Evolutionary conservation across 2,113 vertebrate species (phyloP).

Genomic region (Menidia beryllina): DNA sequence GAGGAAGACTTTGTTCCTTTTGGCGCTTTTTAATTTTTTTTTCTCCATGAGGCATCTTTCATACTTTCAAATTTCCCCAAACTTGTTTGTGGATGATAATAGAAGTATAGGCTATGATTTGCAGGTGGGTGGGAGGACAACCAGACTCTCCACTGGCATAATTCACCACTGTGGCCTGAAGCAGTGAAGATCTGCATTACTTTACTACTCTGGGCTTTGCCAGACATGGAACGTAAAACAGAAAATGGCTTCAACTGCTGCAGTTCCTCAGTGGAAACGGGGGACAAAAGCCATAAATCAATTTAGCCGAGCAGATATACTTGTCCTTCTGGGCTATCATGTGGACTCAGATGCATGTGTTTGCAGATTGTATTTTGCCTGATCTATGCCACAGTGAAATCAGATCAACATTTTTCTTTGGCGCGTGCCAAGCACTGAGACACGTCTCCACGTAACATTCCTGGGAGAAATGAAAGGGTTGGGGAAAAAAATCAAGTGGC

Average conservation of each 20-base stretch:
- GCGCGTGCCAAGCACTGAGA: constrained; percentile 28
- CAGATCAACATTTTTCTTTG: constrained; percentile 41
- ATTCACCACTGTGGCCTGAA: constrained; percentile 27
- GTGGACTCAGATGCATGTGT: constrained; percentile 45
- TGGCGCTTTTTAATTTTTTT: constrained; percentile 5
- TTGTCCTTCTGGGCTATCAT: constrained; percentile 58
- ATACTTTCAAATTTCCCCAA: not conserved
- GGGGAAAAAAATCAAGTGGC: constrained; percentile 1
- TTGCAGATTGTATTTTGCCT: constrained; percentile 48
- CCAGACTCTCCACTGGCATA: constrained; percentile 22
- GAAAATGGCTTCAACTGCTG: constrained; percentile 56
- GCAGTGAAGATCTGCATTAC: constrained; percentile 34
- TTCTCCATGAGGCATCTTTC: not conserved
- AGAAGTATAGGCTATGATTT: constrained; percentile 19
- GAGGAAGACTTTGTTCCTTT: constrained; percentile 30
- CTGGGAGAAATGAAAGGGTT: constrained; percentile 18
- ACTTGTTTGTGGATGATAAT: not conserved
- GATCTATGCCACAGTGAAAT: constrained; percentile 49
- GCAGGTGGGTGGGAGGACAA: not conserved
- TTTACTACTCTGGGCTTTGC: constrained; percentile 23
- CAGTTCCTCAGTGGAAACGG: constrained; percentile 62
- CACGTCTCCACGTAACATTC: constrained; percentile 10
- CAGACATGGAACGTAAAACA: constrained; percentile 42
- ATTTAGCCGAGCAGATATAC: constrained; percentile 56
- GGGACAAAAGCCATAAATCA: constrained; percentile 67